These are phyloP conservation scores for Tachuris rubrigastra DNA, from an alignment of 2,113 vertebrate genomes.

Conservation along the genomic window DNA sequence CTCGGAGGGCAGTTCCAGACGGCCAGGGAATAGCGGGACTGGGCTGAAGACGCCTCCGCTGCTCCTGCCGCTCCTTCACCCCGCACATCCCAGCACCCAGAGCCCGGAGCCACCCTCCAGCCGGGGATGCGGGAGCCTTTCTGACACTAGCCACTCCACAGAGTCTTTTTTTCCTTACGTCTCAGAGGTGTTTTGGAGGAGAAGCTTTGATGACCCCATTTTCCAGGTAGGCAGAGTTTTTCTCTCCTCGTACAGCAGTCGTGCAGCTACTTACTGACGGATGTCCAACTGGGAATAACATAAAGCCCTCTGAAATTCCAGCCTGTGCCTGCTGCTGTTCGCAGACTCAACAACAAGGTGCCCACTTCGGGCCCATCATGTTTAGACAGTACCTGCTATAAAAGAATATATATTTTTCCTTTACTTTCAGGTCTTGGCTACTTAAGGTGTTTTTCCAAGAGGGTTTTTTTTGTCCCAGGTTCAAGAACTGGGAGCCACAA, in stretches of 20 bases:
- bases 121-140: slow-evolving; percentile 1
- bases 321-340: not conserved
- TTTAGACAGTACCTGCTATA: not conserved
- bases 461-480: not conserved
- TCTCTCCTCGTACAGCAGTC: not conserved
- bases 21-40: not conserved
- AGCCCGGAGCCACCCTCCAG: not conserved
- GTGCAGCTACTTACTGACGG: accelerated
- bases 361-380: accelerated
- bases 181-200: not conserved
- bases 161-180: not conserved
- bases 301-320: not conserved
- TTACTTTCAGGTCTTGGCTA: not conserved
- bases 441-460: not conserved
- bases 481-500: not conserved
- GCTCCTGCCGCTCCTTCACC: not conserved
- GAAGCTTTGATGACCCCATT: not conserved
- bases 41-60: not conserved
- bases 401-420: not conserved
- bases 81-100: not conserved
- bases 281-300: not conserved
- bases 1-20: not conserved
- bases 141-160: not conserved
- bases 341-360: not conserved
- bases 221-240: slow-evolving; percentile 49